A percentile compares a stretch with the other conserved stretches of the same genome.
Evolutionary conservation across 2,888 invertebrate species (phyloP).

Genomic region (Heteropelma amictum): DNA sequence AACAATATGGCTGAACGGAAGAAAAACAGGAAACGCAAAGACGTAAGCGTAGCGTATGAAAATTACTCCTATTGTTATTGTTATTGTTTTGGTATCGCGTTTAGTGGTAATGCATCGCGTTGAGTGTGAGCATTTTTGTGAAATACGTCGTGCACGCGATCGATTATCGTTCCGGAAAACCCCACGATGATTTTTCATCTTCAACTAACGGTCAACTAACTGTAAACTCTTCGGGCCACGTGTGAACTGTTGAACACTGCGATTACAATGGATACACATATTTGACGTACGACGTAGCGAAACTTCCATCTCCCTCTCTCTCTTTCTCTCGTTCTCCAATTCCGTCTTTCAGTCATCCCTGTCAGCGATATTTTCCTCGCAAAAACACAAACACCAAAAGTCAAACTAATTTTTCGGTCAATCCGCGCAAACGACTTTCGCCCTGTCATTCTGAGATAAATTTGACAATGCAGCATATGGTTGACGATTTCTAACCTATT

Average conservation of each 20-base stretch:
- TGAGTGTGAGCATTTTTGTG: background rate
- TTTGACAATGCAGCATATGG: too few relatives aligned
- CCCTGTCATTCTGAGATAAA: too few relatives aligned
- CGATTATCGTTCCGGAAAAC: background rate
- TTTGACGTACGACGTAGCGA: conserved; percentile 34
- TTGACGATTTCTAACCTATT: too few relatives aligned
- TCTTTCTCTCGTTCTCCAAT: background rate
- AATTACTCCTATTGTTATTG: conserved; percentile 31
- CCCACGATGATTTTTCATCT: background rate
- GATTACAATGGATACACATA: background rate
- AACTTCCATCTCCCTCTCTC: background rate
- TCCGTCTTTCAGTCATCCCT: background rate
- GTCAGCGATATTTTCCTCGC: background rate
- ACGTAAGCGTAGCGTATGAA: conserved; percentile 78
- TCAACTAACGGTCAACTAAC: background rate
- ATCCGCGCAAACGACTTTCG: too few relatives aligned
- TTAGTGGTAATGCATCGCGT: background rate
- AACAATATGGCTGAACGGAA: conserved; percentile 83
- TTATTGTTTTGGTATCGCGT: background rate
- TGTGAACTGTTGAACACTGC: conserved; percentile 20
- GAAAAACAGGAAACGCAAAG: conserved; percentile 83
- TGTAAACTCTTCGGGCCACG: conserved; percentile 23
- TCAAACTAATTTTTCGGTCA: too few relatives aligned
- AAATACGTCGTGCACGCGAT: background rate
- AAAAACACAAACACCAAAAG: too few relatives aligned